These are phyloP conservation scores for Setophaga coronata DNA, from an alignment of 2,113 vertebrate species.

Conservation along the genomic window DNA sequence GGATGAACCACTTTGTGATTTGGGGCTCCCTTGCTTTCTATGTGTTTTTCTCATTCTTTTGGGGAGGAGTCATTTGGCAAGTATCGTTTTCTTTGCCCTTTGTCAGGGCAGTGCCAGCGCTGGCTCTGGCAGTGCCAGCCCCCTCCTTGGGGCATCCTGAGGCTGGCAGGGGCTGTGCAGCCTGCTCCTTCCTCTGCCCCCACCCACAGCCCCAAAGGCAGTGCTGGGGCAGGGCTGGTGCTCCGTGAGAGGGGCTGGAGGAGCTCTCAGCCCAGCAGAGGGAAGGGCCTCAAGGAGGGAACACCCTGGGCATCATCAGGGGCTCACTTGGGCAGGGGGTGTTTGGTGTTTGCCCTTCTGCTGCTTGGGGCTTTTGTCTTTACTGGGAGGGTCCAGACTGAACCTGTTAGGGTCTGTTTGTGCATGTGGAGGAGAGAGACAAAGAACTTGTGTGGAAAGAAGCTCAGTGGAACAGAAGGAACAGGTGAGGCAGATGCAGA, in stretches of 20 bases:
- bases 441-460: background rate
- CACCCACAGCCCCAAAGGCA: rapidly evolving
- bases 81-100: background rate
- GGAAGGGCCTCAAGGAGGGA: background rate
- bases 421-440: background rate
- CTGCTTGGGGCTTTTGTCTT: background rate
- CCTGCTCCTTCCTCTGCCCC: background rate
- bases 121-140: rapidly evolving
- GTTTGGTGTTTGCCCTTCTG: background rate
- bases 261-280: background rate
- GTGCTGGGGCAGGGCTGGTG: background rate
- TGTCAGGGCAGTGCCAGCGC: background rate
- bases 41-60: conserved; percentile 97
- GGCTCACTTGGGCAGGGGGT: background rate
- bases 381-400: background rate
- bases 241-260: rapidly evolving
- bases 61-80: conserved; percentile 98
- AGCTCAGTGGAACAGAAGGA: background rate
- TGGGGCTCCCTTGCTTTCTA: conserved; percentile 98
- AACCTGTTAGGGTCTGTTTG: background rate
- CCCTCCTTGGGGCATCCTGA: rapidly evolving
- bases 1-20: conserved; percentile 98
- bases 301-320: rapidly evolving
- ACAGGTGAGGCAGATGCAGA: background rate
- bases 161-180: rapidly evolving